A percentile compares a stretch with the other conserved stretches of the same genome.
Conservation (phyloP, 2,113 vertebrate species). For the Corapipo altera region DNA sequence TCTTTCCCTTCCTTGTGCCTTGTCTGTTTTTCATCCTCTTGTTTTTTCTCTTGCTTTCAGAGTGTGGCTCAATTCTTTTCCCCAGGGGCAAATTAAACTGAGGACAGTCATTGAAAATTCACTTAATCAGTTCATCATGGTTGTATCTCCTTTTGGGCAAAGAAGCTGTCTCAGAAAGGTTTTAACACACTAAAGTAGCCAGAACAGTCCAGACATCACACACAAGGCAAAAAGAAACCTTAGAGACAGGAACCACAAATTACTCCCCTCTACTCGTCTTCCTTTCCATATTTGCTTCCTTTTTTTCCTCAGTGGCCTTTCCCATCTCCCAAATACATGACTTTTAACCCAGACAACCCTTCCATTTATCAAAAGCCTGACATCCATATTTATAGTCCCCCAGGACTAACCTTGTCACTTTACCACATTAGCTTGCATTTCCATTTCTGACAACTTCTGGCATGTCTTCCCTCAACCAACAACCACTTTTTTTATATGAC, state of each 20-base stretch:
- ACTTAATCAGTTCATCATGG: background rate
- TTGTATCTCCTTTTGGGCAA: background rate
- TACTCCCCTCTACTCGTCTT: background rate
- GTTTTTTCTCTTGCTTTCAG: background rate
- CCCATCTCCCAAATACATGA: background rate
- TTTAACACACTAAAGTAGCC: background rate
- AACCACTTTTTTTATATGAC: background rate
- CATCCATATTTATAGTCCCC: background rate
- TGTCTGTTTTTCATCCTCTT: background rate
- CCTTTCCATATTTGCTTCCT: background rate
- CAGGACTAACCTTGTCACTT: background rate
- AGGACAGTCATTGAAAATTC: background rate
- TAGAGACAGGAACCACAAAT: background rate
- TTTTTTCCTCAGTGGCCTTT: background rate
- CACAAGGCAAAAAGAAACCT: background rate
- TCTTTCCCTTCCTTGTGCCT: background rate
- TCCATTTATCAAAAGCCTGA: background rate
- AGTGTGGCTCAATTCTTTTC: background rate
- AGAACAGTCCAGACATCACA: background rate
- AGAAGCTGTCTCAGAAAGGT: background rate
- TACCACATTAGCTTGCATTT: background rate
- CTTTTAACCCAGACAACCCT: background rate
- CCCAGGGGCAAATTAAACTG: conserved; percentile 1
- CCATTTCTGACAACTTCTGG: background rate
- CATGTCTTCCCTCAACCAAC: background rate